A percentile compares a stretch with the other conserved stretches of the same genome.
phyloP scores from a whole-genome alignment of 2,888 invertebrate genomes.

The Autographa gamma region DNA sequence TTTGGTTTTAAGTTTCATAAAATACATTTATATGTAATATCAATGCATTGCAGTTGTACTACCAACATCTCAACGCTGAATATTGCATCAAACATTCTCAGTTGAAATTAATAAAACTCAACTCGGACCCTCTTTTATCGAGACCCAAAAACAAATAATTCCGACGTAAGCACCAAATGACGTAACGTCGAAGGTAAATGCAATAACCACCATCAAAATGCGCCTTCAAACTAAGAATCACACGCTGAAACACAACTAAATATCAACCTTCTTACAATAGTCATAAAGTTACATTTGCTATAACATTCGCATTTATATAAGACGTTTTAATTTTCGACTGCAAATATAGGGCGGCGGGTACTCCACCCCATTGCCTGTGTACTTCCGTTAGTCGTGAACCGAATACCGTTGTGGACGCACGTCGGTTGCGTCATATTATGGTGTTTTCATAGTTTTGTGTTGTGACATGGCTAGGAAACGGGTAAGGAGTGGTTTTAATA shows the following conservation, averaged over 20 bases:
- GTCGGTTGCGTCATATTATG: constrained; percentile 56
- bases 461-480: constrained; percentile 83
- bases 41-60: neutral
- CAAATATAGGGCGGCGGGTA: constrained; percentile 76
- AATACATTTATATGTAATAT: neutral
- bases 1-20: too few relatives aligned
- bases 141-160: constrained; percentile 53
- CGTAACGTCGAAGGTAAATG: constrained; percentile 62
- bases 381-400: constrained; percentile 73
- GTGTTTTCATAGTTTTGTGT: constrained; percentile 65
- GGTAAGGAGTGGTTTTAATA: constrained; percentile 73
- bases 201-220: constrained; percentile 62
- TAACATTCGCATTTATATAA: constrained; percentile 56
- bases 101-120: constrained; percentile 38
- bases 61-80: neutral
- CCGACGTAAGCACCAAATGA: constrained; percentile 48
- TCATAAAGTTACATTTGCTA: constrained; percentile 54
- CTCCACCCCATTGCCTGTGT: constrained; percentile 65
- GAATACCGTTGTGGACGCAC: constrained; percentile 65
- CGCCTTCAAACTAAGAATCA: constrained; percentile 46
- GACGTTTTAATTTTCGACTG: constrained; percentile 63
- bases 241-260: constrained; percentile 28
- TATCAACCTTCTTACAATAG: constrained; percentile 42
- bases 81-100: constrained; percentile 14
- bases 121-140: constrained; percentile 24